Percentiles rank a stretch among this genome's conserved stretches.
These are phyloP conservation scores for Ellobium chinense DNA, from an alignment of 2,888 invertebrate genomes.

Conservation along the genomic window DNA sequence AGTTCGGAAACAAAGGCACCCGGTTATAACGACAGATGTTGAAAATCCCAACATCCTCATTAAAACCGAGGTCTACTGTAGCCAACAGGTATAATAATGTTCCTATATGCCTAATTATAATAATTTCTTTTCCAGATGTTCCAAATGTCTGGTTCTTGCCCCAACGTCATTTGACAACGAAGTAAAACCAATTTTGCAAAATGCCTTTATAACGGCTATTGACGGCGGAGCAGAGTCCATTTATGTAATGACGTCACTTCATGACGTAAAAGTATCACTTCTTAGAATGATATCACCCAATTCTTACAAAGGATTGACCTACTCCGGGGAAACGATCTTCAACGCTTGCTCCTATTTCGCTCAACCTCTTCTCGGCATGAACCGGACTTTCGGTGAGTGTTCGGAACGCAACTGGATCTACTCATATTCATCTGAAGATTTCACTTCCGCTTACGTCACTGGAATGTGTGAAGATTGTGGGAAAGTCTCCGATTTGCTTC, in stretches of 20 bases:
- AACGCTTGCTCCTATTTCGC: background rate
- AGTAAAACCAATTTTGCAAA: background rate
- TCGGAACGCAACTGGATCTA: background rate
- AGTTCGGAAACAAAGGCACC: no score
- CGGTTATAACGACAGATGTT: no score
- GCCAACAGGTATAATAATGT: no score
- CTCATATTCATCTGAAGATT: background rate
- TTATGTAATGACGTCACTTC: constrained; percentile 7
- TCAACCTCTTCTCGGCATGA: background rate
- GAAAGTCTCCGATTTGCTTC: background rate
- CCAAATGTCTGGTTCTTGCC: background rate
- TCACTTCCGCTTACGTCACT: background rate
- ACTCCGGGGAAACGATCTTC: background rate
- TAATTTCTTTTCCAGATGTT: background rate
- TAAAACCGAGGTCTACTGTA: no score
- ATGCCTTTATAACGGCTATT: background rate
- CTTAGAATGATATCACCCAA: background rate
- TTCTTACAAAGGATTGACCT: background rate
- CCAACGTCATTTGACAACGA: background rate
- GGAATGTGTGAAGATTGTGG: constrained; percentile 8
- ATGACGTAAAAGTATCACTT: background rate
- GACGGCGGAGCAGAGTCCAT: background rate
- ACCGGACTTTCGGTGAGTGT: background rate
- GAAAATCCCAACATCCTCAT: no score
- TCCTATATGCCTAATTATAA: no score